These are phyloP conservation scores for Drosophila funebris DNA, from an alignment of 1,140 invertebrate species.

Conservation along the genomic window DNA sequence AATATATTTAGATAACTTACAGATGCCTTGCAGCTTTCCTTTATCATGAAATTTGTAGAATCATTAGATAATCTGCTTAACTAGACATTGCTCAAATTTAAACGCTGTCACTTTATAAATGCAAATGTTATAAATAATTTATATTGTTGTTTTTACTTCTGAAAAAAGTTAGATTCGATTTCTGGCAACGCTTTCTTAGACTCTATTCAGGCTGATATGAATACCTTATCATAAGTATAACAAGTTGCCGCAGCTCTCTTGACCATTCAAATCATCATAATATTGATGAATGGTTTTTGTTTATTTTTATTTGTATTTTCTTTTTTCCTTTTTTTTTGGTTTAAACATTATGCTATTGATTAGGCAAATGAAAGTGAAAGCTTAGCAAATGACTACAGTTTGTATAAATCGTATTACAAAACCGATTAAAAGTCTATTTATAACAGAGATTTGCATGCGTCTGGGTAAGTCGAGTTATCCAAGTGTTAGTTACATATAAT, in stretches of 20 bases:
- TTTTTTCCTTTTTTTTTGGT: background rate
- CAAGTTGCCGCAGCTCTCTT: background rate
- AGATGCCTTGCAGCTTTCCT: too few species aligned
- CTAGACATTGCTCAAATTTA: too few species aligned
- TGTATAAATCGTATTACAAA: background rate
- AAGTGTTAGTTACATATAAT: too few species aligned
- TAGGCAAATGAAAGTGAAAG: slow-evolving; percentile 5
- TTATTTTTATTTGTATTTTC: too few species aligned
- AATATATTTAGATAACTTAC: too few species aligned
- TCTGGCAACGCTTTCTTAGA: too few species aligned
- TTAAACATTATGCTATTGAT: background rate
- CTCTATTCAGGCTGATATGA: background rate
- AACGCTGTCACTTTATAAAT: too few species aligned
- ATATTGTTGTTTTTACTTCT: too few species aligned
- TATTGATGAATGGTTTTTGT: slow-evolving; percentile 3
- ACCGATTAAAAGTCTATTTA: background rate
- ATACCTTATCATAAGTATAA: background rate
- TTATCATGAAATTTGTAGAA: too few species aligned
- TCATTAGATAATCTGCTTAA: too few species aligned
- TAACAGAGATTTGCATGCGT: background rate
- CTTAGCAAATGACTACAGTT: background rate
- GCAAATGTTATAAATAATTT: too few species aligned
- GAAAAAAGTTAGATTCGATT: too few species aligned
- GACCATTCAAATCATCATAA: background rate
- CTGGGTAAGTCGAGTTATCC: background rate